Evolutionary conservation across 1,140 invertebrate species (phyloP), one percentile per base, ranked within the genome.

Genomic region (Hycleus cichorii): DNA sequence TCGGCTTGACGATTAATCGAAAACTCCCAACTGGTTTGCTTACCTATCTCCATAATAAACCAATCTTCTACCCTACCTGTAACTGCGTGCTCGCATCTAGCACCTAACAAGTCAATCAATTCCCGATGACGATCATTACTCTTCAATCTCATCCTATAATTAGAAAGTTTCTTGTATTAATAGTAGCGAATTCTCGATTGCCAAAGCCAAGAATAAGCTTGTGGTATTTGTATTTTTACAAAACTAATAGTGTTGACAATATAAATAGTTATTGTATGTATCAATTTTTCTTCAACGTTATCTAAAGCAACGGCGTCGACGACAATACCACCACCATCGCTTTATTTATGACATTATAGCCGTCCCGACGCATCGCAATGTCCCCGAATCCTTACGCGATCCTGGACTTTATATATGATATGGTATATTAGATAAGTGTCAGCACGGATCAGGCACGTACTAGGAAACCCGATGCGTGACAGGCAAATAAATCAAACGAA

Each of bases 391-490:
- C 62, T 58, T 38, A 49, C 54, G 49, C 49, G 62, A 64, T 64
- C 57, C 57, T 64, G 32, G 54, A 64, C 58, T 59, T 64, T 60
- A 63, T 63, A 63, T 63, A 56, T 63, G 58, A 64, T 64, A 60
- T 64, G 62, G 54, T 64, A 64, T 64, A 64, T 64, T 64, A 64
- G 62, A 64, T 64, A 60, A 64, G 62, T 64, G 62, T 64, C 62
- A 64, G 62, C 58, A 55, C 49, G 59, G 58, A 64, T 64, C 62
- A 60, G 40, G 58, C 47, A 60, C 55, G 62, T 44, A 57, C 54
- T 42, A 51, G 58, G 46, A 55, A 57, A 63, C 32, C 18, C 58
- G 43, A 47, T 58, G 59, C 62, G 62, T 64, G 62, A 60, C 46
- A 45, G 53, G 62, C 38, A 64, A 59, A 60, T 59, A 55, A 63